phyloP scores from a whole-genome alignment of 2,797 vertebrate genomes.

The Mionectes olivaceus region DNA sequence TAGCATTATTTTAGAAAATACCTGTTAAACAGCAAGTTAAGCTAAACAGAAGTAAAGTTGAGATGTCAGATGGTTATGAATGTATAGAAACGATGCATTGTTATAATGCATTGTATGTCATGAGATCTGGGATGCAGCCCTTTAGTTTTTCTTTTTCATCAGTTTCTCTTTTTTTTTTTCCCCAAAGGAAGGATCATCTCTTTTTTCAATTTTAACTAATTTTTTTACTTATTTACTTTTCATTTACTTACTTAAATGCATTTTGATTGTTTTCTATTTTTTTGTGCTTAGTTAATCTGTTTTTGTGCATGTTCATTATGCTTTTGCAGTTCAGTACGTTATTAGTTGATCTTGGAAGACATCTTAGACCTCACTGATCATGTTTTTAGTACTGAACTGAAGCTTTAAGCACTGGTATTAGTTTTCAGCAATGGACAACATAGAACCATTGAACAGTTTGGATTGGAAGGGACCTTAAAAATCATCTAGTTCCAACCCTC shows the following conservation, averaged over 20 bases:
- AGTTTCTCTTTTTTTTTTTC: background rate
- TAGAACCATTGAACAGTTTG: background rate
- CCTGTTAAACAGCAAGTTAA: background rate
- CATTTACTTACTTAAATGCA: background rate
- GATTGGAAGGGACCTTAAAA: background rate
- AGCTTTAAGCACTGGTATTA: background rate
- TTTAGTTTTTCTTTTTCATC: background rate
- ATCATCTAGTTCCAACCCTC: background rate
- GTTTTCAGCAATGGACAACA: background rate
- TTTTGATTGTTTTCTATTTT: background rate
- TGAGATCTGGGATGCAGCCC: background rate
- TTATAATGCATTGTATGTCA: background rate
- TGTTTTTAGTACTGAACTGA: background rate
- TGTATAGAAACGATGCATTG: background rate
- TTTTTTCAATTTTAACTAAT: background rate
- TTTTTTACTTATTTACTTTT: background rate
- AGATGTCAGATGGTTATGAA: background rate
- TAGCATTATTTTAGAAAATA: background rate
- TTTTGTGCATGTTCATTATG: background rate
- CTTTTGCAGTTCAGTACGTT: background rate
- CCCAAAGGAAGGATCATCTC: rapidly evolving
- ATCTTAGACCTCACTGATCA: background rate
- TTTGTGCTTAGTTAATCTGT: background rate
- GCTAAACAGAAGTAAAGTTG: background rate
- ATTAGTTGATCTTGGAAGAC: background rate